phyloP scores from a whole-genome alignment of 2,888 invertebrate genomes.

The Oeneis ivallda region DNA sequence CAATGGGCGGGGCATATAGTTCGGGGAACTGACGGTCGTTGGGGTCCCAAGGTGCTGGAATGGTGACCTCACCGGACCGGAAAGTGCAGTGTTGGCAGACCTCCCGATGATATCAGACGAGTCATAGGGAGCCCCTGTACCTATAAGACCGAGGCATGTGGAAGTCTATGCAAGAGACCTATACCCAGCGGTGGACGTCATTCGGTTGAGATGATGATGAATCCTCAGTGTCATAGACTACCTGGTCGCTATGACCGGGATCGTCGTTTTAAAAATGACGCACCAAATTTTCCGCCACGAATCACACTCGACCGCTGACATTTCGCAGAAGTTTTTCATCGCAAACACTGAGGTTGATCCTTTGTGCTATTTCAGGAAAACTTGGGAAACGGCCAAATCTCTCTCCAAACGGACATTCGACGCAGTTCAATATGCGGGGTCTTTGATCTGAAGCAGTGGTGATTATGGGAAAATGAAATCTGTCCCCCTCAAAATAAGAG shows the following conservation, averaged over 20 bases:
- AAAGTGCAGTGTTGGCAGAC: too few species aligned
- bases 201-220: too few species aligned
- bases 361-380: constrained; percentile 81
- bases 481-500: constrained; percentile 18
- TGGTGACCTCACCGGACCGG: too few species aligned
- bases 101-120: too few species aligned
- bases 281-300: constrained; percentile 67
- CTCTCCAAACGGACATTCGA: constrained; percentile 55
- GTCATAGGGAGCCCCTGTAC: too few species aligned
- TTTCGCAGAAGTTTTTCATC: constrained; percentile 74
- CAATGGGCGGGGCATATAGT: too few species aligned
- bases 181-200: too few species aligned
- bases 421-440: constrained; percentile 64
- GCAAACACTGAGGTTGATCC: constrained; percentile 69
- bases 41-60: too few species aligned
- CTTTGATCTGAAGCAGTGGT: constrained; percentile 56
- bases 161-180: too few species aligned
- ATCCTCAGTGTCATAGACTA: not conserved
- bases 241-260: constrained; percentile 15
- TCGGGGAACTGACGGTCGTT: too few species aligned
- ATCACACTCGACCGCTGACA: constrained; percentile 57
- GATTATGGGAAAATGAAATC: constrained; percentile 43
- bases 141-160: too few species aligned
- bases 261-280: constrained; percentile 51
- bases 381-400: constrained; percentile 67